These are phyloP conservation scores for Tachyglossus aculeatus DNA, from an alignment of 2,797 vertebrate genomes.

Conservation along the genomic window DNA sequence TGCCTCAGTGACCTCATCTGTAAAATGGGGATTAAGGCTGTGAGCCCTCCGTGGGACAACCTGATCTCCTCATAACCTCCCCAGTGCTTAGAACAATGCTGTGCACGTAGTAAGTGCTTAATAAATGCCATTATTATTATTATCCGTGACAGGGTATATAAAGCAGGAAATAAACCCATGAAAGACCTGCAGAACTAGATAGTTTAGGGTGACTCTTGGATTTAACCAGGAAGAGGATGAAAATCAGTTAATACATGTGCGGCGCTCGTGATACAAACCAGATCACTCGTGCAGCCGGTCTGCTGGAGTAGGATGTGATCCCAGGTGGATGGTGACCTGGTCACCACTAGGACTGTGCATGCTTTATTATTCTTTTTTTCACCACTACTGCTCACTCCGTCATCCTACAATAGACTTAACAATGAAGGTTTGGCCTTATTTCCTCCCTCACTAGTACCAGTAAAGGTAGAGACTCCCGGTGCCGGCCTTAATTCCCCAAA, in stretches of 20 bases:
- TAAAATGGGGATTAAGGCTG: no score
- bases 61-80: no score
- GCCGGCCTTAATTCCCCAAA: constrained; percentile 66
- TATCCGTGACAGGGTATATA: no score
- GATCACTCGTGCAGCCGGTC: constrained; percentile 66
- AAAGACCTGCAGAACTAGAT: constrained; percentile 65
- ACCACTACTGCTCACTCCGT: constrained; percentile 51
- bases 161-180: constrained; percentile 59
- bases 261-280: constrained; percentile 64
- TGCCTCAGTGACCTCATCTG: no score
- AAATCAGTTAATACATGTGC: constrained; percentile 67
- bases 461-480: constrained; percentile 63
- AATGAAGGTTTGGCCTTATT: constrained; percentile 59
- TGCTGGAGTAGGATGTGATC: constrained; percentile 63
- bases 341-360: constrained; percentile 47
- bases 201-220: constrained; percentile 56
- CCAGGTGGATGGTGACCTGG: constrained; percentile 67
- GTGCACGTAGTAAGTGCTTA: no score
- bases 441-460: constrained; percentile 59
- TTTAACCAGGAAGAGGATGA: constrained; percentile 63
- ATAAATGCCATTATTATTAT: no score
- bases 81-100: no score
- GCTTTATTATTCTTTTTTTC: constrained; percentile 53
- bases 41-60: no score
- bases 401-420: constrained; percentile 51